Conservation (phyloP, 2,113 vertebrate genomes). For the Equus przewalskii region DNA sequence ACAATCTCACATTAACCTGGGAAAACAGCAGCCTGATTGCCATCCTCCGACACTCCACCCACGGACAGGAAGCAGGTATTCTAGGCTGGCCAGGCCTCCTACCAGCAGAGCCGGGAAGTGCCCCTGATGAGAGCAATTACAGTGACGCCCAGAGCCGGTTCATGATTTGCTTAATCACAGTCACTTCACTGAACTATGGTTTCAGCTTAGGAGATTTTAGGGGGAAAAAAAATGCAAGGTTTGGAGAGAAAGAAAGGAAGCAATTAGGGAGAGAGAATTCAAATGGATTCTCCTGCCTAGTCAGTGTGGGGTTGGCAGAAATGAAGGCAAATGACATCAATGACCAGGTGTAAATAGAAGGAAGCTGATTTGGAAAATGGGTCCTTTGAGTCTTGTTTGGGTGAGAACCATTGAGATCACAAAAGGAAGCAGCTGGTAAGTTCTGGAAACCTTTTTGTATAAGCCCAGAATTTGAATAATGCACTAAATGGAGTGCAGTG, state of each 20-base stretch:
- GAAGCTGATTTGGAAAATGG: conserved; percentile 1
- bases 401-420: conserved; percentile 24
- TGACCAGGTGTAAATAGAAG: conserved; percentile 5
- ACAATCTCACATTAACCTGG: conserved; percentile 31
- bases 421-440: conserved; percentile 64
- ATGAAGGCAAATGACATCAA: not conserved
- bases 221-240: not conserved
- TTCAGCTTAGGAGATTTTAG: not conserved
- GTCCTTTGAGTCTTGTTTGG: not conserved
- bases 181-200: conserved; percentile 32
- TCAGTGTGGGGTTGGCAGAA: not conserved
- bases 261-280: not conserved
- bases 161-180: conserved; percentile 62
- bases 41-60: not conserved
- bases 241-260: conserved; percentile 23
- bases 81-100: not conserved
- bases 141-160: not conserved
- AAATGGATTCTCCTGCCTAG: not conserved
- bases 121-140: conserved; percentile 40
- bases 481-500: conserved; percentile 32
- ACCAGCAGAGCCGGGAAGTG: not conserved
- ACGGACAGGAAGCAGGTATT: not conserved
- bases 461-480: conserved; percentile 64
- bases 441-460: conserved; percentile 60
- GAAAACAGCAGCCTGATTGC: not conserved